Percentiles rank a stretch among this genome's conserved stretches.
Evolutionary conservation across 1,140 invertebrate species (phyloP).

Genomic region (Sycobia sp.): DNA sequence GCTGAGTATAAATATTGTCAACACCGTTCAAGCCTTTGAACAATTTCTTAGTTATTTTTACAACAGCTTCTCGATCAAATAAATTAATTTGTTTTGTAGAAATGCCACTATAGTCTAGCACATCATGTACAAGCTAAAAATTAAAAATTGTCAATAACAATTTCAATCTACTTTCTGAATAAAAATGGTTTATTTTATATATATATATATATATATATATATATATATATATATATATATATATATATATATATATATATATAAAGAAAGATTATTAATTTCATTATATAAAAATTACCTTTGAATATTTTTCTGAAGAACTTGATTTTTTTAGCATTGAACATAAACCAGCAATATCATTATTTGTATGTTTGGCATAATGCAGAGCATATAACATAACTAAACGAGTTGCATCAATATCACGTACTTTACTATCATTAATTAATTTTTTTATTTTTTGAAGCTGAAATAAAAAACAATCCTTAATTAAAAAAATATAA

Average conservation of each 20-base stretch:
- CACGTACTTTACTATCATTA: constrained; percentile 71
- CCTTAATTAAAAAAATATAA: too few relatives aligned
- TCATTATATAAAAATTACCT: too few relatives aligned
- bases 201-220: too few relatives aligned
- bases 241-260: too few relatives aligned
- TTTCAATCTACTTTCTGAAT: too few relatives aligned
- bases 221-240: too few relatives aligned
- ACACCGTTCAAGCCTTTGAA: constrained; percentile 89
- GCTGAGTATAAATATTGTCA: constrained; percentile 97
- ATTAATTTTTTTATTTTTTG: constrained; percentile 76
- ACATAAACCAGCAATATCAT: constrained; percentile 77
- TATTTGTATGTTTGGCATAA: constrained; percentile 88
- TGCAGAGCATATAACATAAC: constrained; percentile 92
- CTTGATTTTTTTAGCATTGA: constrained; percentile 75
- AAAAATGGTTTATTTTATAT: too few relatives aligned
- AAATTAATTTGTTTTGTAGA: constrained; percentile 80
- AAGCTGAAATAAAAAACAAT: constrained; percentile 43
- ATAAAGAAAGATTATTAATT: neutral
- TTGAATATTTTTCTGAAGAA: constrained; percentile 65
- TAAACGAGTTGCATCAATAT: constrained; percentile 83
- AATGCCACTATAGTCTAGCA: constrained; percentile 82
- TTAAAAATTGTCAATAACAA: constrained; percentile 29
- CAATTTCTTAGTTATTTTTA: constrained; percentile 88
- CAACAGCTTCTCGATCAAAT: constrained; percentile 84
- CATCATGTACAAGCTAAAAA: constrained; percentile 69